Percentiles rank a stretch among this genome's conserved stretches.
Conservation (phyloP, 2,888 invertebrate genomes). For the Nezara viridula region DNA sequence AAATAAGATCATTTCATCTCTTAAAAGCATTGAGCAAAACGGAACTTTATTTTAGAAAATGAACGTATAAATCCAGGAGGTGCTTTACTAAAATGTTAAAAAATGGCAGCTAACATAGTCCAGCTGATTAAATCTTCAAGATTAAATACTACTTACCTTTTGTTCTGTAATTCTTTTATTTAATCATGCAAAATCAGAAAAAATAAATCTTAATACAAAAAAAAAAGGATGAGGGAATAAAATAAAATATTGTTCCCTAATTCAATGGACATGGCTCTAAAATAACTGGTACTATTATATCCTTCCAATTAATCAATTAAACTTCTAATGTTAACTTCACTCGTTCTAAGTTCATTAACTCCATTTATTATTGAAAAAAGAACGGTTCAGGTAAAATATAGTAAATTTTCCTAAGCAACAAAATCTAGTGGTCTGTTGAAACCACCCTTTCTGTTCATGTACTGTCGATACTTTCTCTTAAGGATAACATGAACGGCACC, state of each 20-base stretch:
- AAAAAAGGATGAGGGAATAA: no score
- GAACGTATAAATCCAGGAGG: no score
- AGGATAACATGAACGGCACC: conserved; percentile 96
- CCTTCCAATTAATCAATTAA: not conserved
- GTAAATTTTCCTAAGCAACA: conserved; percentile 78
- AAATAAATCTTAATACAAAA: no score
- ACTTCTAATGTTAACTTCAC: not conserved
- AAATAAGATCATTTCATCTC: not conserved
- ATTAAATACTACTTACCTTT: no score
- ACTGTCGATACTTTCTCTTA: conserved; percentile 97
- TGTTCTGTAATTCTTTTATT: no score
- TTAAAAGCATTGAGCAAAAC: not conserved
- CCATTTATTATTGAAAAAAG: not conserved
- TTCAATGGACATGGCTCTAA: not conserved
- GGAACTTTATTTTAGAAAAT: not conserved
- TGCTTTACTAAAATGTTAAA: no score
- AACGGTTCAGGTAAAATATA: not conserved
- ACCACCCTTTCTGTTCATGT: conserved; percentile 99
- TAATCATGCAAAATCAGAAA: no score
- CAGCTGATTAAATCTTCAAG: no score
- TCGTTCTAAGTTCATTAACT: not conserved
- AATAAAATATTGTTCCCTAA: no score
- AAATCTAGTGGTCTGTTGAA: conserved; percentile 98
- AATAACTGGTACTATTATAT: not conserved
- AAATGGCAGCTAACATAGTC: no score